These are phyloP conservation scores for Andrena cerasifolii DNA, from an alignment of 1,140 invertebrate species.

Conservation along the genomic window DNA sequence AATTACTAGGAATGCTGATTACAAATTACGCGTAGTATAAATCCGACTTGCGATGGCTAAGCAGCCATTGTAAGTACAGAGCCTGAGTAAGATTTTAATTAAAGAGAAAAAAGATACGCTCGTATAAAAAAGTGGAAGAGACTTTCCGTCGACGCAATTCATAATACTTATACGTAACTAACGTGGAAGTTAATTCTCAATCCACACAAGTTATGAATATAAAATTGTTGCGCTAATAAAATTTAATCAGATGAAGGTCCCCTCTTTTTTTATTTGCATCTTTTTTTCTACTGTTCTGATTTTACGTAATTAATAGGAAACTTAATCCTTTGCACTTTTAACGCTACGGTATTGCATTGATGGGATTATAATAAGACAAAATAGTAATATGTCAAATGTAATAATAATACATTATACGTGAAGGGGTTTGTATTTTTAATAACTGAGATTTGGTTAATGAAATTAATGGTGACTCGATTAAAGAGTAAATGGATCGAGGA, in stretches of 20 bases:
- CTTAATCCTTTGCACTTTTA: not conserved
- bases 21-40: not conserved
- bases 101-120: not conserved
- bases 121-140: no score
- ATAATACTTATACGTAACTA: no score
- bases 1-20: not conserved
- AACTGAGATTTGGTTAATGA: no score
- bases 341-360: not conserved
- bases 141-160: no score
- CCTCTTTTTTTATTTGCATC: not conserved
- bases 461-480: no score
- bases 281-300: not conserved
- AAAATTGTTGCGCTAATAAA: no score
- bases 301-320: slow-evolving; percentile 7
- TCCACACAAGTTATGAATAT: no score
- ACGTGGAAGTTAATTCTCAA: no score
- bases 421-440: no score
- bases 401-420: not conserved
- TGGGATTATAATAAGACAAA: not conserved
- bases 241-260: no score
- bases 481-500: no score
- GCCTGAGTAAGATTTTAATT: not conserved
- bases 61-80: no score
- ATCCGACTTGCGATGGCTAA: not conserved
- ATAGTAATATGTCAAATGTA: not conserved